These are phyloP conservation scores for Alosa alosa DNA, from an alignment of 2,113 vertebrate species.

Conservation along the genomic window DNA sequence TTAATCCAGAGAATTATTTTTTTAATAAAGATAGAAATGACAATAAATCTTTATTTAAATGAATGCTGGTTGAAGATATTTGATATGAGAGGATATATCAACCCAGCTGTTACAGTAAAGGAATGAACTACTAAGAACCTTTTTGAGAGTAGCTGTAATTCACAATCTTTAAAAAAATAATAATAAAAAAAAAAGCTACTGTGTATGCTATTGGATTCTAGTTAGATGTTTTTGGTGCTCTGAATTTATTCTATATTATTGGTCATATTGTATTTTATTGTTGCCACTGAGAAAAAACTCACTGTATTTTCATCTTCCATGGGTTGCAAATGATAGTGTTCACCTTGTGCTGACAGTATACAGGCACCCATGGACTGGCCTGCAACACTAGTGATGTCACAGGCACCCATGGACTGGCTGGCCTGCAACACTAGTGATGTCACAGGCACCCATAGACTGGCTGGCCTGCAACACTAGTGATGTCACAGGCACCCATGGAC, in stretches of 20 bases:
- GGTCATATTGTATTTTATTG: conserved; percentile 36
- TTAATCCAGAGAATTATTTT: conserved; percentile 64
- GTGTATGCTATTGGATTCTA: conserved; percentile 41
- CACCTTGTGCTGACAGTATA: conserved; percentile 18
- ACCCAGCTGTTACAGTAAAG: conserved; percentile 25
- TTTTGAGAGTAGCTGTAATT: conserved; percentile 46
- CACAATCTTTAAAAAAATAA: conserved; percentile 36
- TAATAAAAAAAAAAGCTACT: conserved; percentile 36
- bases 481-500: not conserved
- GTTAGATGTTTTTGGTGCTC: conserved; percentile 49
- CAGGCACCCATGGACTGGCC: conserved; percentile 24
- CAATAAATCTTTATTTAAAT: conserved; percentile 59
- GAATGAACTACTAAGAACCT: conserved; percentile 35
- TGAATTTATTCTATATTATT: conserved; percentile 40
- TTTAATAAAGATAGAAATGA: conserved; percentile 55
- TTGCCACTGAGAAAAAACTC: conserved; percentile 17
- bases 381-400: conserved; percentile 50
- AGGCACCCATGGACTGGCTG: conserved; percentile 19
- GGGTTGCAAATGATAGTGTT: conserved; percentile 23
- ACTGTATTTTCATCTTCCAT: conserved; percentile 9
- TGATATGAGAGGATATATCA: conserved; percentile 51
- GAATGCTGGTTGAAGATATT: conserved; percentile 43
- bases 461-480: too few relatives aligned
- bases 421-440: conserved; percentile 48
- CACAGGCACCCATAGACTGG: not conserved